Percentiles rank a stretch among this genome's conserved stretches.
phyloP scores from a whole-genome alignment of 2,113 vertebrate genomes.

The Erinaceus europaeus region DNA sequence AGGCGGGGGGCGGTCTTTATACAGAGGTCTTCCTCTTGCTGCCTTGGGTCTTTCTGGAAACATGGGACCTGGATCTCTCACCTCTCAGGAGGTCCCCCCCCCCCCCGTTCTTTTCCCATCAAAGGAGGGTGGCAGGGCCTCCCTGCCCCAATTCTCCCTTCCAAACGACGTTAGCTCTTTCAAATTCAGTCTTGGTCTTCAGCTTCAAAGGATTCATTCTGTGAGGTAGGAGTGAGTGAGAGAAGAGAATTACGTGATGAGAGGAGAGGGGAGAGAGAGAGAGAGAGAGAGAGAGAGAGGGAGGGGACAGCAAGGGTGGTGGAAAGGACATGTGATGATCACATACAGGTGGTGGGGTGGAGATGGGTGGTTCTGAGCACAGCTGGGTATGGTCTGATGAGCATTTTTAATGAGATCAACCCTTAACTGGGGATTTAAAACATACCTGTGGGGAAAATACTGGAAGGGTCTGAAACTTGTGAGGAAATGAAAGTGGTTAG shows the following conservation, averaged over 20 bases:
- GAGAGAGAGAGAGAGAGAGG: no score
- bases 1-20: no score
- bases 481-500: neutral
- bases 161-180: no score
- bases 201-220: fast-evolving
- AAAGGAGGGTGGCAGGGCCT: no score
- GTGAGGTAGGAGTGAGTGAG: neutral
- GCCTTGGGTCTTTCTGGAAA: no score
- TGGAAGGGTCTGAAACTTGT: neutral
- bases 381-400: neutral
- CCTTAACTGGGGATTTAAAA: neutral
- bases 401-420: neutral
- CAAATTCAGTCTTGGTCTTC: no score
- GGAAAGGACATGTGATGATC: fast-evolving
- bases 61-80: no score
- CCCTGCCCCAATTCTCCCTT: no score
- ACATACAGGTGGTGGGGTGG: neutral
- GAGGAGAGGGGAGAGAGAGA: no score
- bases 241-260: neutral
- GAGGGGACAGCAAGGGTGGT: neutral
- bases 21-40: no score
- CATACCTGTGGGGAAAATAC: neutral
- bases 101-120: no score
- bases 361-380: neutral
- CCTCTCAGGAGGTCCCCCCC: no score